Evolutionary conservation across 2,888 invertebrate genomes (phyloP), one percentile per base, ranked within the genome.

Genomic region (Melinaea menophilus): DNA sequence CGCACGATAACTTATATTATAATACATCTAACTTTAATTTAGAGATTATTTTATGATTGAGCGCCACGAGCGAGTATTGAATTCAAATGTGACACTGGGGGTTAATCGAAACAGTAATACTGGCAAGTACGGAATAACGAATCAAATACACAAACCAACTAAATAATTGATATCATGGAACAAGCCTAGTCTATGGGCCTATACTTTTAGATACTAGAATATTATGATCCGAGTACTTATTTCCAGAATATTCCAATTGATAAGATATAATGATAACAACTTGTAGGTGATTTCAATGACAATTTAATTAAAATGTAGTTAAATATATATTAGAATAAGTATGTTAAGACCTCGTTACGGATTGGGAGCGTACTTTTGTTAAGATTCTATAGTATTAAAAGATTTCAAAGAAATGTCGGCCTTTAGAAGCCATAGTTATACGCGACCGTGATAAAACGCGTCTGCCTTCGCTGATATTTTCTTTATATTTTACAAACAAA

Each of bases 221-320:
- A 46, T 37, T 7, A 37, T 37, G 37, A 7, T 5, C 11, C 7
- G 9, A 41, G 41, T 41, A 46, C 54, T 33, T 55, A 54, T 22
- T 59, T 59, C 59, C 62, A 65, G 63, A 67, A 64, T 56, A 62
- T 63, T 65, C 56, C n/a, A 59, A 57, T n/a, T 58, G 69, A 68
- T 68, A 58, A 65, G 65, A 68, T 71, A 68, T 41, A 33, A 35
- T 46, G 70, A 71, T 71, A 68, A 69, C 33, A 62, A 54, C 51
- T 51, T 46, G 61, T 65, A 65, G 63, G 63, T 70, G 65, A 64
- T 61, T 62, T 65, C 68, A 70, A 70, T 68, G 67, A 62, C 69
- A 69, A 41, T 22, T 33, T 60, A 59, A 64, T 57, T 65, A 58
- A 61, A 58, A 58, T 31, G 48, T 58, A 66, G 37, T 64, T 51